A percentile compares a stretch with the other conserved stretches of the same genome.
These are phyloP conservation scores for Aphis gossypii DNA, from an alignment of 1,140 invertebrate species.

Conservation along the genomic window DNA sequence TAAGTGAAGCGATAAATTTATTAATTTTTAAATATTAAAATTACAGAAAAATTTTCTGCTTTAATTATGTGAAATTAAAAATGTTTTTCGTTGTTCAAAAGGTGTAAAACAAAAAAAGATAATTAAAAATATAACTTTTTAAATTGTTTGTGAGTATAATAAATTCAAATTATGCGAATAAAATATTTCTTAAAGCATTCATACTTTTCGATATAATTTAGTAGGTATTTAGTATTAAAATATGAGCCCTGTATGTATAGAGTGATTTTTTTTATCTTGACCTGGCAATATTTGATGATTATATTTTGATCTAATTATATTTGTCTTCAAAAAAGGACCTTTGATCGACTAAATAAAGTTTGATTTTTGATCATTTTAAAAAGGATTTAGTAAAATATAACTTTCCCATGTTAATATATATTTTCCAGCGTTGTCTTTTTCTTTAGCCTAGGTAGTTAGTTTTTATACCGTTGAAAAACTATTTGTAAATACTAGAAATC, in stretches of 20 bases:
- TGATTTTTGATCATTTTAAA: not conserved
- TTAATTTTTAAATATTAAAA: too few relatives aligned
- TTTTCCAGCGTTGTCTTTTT: not conserved
- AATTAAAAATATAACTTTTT: too few relatives aligned
- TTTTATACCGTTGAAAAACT: not conserved
- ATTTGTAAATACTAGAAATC: not conserved
- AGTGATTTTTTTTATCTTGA: not conserved
- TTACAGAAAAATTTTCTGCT: too few relatives aligned
- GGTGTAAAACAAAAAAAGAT: too few relatives aligned
- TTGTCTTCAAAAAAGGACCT: not conserved
- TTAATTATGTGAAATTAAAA: too few relatives aligned
- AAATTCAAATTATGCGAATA: not conserved
- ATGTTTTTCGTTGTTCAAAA: too few relatives aligned
- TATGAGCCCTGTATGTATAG: not conserved
- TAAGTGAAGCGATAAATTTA: too few relatives aligned
- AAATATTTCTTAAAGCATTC: not conserved
- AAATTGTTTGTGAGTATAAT: not conserved
- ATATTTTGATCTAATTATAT: not conserved
- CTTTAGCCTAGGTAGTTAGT: not conserved
- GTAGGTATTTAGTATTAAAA: not conserved
- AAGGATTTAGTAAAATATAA: not conserved
- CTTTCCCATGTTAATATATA: not conserved
- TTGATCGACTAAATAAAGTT: not conserved
- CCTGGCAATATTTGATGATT: not conserved
- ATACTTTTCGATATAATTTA: not conserved